Evolutionary conservation across 2,888 invertebrate genomes (phyloP).

Genomic region (Hydraecia micacea): DNA sequence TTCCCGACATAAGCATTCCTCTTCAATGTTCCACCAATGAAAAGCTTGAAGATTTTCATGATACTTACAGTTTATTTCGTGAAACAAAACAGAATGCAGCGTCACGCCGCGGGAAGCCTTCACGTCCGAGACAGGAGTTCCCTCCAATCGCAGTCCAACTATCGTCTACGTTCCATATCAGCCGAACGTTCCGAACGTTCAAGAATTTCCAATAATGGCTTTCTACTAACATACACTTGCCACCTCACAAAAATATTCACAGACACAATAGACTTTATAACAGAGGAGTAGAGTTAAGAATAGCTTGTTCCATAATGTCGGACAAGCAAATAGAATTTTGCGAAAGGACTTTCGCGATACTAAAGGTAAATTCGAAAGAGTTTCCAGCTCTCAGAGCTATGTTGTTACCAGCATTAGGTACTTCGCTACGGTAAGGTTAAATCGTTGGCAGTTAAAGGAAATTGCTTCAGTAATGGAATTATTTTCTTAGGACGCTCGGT

Average conservation of each 20-base stretch:
- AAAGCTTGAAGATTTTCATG: conserved; percentile 47
- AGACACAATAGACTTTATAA: conserved; percentile 49
- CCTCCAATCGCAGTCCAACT: conserved; percentile 85
- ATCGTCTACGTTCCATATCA: conserved; percentile 84
- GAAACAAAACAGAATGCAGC: conserved; percentile 71
- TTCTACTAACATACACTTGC: conserved; percentile 61
- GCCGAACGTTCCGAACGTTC: conserved; percentile 82
- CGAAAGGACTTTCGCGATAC: conserved; percentile 76
- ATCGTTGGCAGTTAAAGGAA: conserved; percentile 78
- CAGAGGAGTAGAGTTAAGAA: conserved; percentile 62
- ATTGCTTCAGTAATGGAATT: conserved; percentile 80
- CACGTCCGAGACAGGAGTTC: conserved; percentile 79
- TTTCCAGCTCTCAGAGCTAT: conserved; percentile 81
- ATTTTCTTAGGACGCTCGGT: conserved; percentile 73
- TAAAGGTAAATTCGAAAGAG: conserved; percentile 87
- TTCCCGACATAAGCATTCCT: conserved; percentile 31
- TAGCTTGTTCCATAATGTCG: conserved; percentile 42
- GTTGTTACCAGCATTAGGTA: conserved; percentile 73
- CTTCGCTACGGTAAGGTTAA: conserved; percentile 71
- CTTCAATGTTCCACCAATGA: conserved; percentile 40
- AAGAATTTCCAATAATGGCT: conserved; percentile 89
- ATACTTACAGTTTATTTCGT: conserved; percentile 61
- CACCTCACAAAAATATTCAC: conserved; percentile 25
- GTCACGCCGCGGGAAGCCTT: conserved; percentile 75
- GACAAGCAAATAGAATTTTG: conserved; percentile 70